Conservation (phyloP, 1,140 invertebrate species). For the Prorops nasuta region DNA sequence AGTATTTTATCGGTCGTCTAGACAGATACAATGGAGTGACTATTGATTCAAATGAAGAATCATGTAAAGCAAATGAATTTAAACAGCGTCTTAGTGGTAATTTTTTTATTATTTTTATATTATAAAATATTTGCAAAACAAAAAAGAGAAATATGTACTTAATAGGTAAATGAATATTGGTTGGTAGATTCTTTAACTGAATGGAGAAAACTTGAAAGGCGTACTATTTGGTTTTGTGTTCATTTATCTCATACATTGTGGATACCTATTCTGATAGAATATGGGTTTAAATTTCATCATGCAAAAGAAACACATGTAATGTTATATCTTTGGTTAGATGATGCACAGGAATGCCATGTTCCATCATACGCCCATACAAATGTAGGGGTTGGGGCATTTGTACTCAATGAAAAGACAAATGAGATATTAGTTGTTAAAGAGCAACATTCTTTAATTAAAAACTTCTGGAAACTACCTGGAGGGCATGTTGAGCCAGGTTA, state of each 20-base stretch:
- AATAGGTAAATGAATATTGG: slow-evolving; percentile 1
- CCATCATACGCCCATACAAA: slow-evolving; percentile 84
- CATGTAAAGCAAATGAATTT: slow-evolving; percentile 58
- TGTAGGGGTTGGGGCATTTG: slow-evolving; percentile 83
- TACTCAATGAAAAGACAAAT: slow-evolving; percentile 69
- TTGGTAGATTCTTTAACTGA: slow-evolving; percentile 67
- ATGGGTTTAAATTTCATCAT: slow-evolving; percentile 86
- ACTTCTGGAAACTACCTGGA: slow-evolving; percentile 87
- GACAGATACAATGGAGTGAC: slow-evolving; percentile 72
- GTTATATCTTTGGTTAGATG: slow-evolving; percentile 78
- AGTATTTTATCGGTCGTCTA: slow-evolving; percentile 60
- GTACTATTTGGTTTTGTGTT: slow-evolving; percentile 84
- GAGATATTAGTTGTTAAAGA: slow-evolving; percentile 81
- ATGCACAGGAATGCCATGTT: slow-evolving; percentile 64
- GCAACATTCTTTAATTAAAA: slow-evolving; percentile 42
- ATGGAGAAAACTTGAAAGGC: slow-evolving; percentile 67
- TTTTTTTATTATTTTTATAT: slow-evolving; percentile 7
- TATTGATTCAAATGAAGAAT: slow-evolving; percentile 62
- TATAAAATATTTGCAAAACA: background rate
- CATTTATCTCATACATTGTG: slow-evolving; percentile 67
- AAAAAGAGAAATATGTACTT: background rate
- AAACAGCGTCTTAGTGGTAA: slow-evolving; percentile 60
- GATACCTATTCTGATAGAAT: slow-evolving; percentile 75
- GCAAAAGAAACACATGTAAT: slow-evolving; percentile 75
- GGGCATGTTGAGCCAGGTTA: slow-evolving; percentile 83